Evolutionary conservation across 2,113 vertebrate genomes (phyloP), one percentile per base, ranked within the genome.

Genomic region (Phaethon lepturus): DNA sequence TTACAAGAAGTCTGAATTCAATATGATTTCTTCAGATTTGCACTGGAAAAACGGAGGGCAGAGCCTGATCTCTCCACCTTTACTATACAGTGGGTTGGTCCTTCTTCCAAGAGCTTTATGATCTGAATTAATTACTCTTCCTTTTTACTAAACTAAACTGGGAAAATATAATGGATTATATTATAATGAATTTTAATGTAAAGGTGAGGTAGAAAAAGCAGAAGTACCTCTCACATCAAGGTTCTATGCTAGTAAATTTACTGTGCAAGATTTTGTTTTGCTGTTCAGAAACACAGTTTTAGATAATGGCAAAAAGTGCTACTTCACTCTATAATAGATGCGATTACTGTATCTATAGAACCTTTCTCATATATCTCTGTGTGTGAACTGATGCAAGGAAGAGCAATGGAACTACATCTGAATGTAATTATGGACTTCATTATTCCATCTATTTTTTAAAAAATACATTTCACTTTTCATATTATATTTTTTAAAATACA

Each of bases 341-440:
- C 0, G 0, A 2, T 80, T 66, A 17, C 11, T 71, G 4, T 25
- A 42, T 33, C 58, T 33, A 2, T 9, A 38, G 42, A 80, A 47
- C 5, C 15, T 62, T 73, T 66, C 78, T 78, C n/a, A 58, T 2
- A 38, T 8, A 4, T 4, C 0, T 29, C 2, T 35, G 6, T 40
- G 44, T 42, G 29, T 49, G 63, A 83, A 62, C 11, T 26, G 45
- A 72, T 7, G 3, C 25, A 44, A 68, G 56, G 17, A 84, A 63
- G 6, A 88, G 40, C 28, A 72, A 38, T 45, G 13, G 66, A 78
- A 55, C 11, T 26, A 63, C 7, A 24, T 8, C 55, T 47, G 22
- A 92, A 25, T 69, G n/a, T 42, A 74, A 71, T 55, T 35, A 50
- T 7, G 15, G 42, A 9, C 17, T 74, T 58, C 0, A 84, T 63